Conservation (phyloP, 1,140 invertebrate species). For the Drosophila miranda region DNA sequence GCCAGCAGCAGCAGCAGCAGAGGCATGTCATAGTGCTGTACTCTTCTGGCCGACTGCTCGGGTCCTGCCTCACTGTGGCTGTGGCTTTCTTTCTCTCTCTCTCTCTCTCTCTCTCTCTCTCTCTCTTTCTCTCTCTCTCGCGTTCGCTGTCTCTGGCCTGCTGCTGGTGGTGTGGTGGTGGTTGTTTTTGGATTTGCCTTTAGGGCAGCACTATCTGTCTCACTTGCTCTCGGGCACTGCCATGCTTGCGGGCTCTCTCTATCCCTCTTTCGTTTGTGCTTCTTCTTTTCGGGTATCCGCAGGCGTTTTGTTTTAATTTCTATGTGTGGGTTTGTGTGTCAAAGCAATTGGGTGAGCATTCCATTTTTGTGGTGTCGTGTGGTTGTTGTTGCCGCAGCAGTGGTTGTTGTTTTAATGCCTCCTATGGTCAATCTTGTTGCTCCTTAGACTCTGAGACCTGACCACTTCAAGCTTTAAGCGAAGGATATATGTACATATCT, state of each 20-base stretch:
- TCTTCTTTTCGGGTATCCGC: conserved; percentile 19
- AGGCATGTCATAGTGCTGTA: conserved; percentile 33
- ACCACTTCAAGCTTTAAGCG: too few relatives aligned
- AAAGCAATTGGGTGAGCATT: conserved; percentile 73
- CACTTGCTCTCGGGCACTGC: too few relatives aligned
- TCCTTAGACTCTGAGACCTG: not conserved
- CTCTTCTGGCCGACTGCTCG: conserved; percentile 25
- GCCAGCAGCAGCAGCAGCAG: conserved; percentile 19
- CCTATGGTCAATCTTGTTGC: not conserved
- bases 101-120: conserved; percentile 16
- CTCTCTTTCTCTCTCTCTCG: conserved; percentile 18
- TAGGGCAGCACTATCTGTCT: too few relatives aligned
- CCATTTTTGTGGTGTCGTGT: conserved; percentile 22
- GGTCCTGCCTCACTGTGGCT: conserved; percentile 1
- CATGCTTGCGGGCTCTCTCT: too few relatives aligned
- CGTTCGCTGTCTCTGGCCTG: conserved; percentile 1
- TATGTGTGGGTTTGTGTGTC: conserved; percentile 77
- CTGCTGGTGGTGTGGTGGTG: conserved; percentile 11
- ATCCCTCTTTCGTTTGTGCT: too few relatives aligned
- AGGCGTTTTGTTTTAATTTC: conserved; percentile 76
- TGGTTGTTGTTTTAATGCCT: not conserved
- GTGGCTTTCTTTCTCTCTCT: conserved; percentile 20
- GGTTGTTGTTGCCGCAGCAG: not conserved
- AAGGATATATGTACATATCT: too few relatives aligned
- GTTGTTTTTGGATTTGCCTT: conserved; percentile 12